Evolutionary conservation across 2,797 vertebrate genomes (phyloP), one percentile per base, ranked within the genome.

Genomic region (Sebastes miniatus): DNA sequence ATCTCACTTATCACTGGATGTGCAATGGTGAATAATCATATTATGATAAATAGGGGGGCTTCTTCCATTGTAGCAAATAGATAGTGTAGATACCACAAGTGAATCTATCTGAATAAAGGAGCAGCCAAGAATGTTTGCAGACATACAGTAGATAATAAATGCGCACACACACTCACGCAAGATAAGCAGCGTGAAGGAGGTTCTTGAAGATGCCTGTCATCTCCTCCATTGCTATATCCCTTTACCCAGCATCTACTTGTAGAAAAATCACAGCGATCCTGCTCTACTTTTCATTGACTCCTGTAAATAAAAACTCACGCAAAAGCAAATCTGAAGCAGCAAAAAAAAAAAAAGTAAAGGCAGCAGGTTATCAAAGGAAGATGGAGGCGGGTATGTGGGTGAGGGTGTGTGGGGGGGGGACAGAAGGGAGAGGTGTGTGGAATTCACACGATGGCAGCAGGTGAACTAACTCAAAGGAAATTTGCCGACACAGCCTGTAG

Each of bases 1-100:
- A 90, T 95, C 94, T 95, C 91, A 93, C 91, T 95, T 93, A 95
- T 95, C 92, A 90, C 88, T 86, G 85, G 72, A 89, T 83, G 89
- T 92, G 92, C 87, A 90, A 90, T 43, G 63, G 85, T 87, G 85
- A 91, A 93, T 93, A 94, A 93, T 94, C 84, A 88, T 87, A 92
- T 93, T 91, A 91, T 91, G 91, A 94, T 91, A 89, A 94, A 95
- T 91, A 83, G 88, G 36, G 66, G 68, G 75, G 81, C 84, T 82
- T 86, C 84, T 80, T 80, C 81, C 67, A 69, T 82, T 86, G 84
- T 61, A 90, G 90, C 83, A 92, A 92, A 93, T 66, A 87, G 86
- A 90, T 87, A 79, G 74, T 79, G 79, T 79, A 83, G 88, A 92
- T 88, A 89, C 77, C 70, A 54, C 64, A 3, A 89, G 89, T 89